These are phyloP conservation scores for Corvus moneduloides DNA, from an alignment of 2,113 vertebrate species.

Conservation along the genomic window DNA sequence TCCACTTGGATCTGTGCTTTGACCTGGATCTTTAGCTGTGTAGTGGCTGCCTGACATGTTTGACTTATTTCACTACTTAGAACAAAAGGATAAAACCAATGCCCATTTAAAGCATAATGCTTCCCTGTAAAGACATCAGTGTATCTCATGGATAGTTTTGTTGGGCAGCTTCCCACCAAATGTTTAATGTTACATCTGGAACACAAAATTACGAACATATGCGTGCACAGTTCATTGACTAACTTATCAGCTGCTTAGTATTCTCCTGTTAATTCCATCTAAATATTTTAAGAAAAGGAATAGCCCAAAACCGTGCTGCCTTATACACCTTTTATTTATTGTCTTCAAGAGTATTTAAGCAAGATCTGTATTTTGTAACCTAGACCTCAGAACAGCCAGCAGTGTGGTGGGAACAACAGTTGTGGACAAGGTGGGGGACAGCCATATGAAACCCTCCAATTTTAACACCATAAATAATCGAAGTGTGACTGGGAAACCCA, in stretches of 20 bases:
- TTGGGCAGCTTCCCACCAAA: neutral
- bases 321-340: neutral
- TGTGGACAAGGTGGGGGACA: neutral
- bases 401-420: neutral
- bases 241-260: slow-evolving; percentile 46
- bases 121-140: slow-evolving; percentile 40
- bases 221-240: slow-evolving; percentile 3
- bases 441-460: neutral
- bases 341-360: neutral
- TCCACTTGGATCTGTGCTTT: slow-evolving; percentile 51
- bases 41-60: slow-evolving; percentile 48
- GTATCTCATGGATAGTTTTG: slow-evolving; percentile 44
- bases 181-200: slow-evolving; percentile 57
- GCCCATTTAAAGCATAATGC: neutral
- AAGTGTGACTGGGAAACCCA: neutral
- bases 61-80: slow-evolving; percentile 50
- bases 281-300: neutral
- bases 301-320: neutral
- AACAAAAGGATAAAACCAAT: neutral
- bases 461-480: neutral
- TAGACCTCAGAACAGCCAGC: neutral
- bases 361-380: neutral
- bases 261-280: neutral
- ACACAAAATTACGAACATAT: slow-evolving; percentile 21
- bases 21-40: slow-evolving; percentile 51